phyloP scores from a whole-genome alignment of 92 coral and sea anemone genomes.

The Meandrina meandrites region DNA sequence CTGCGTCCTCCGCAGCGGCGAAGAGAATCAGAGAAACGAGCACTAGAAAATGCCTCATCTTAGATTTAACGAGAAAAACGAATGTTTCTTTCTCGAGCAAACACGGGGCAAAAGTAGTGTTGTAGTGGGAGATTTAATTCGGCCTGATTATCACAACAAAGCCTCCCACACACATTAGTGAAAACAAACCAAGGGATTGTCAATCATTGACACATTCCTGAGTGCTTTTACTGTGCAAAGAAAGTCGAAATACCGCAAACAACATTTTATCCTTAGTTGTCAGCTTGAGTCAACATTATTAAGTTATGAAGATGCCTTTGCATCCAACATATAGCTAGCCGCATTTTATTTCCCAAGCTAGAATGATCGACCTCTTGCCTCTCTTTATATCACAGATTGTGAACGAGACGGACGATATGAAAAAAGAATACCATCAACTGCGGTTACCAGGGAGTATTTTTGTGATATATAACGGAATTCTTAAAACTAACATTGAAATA shows the following conservation, averaged over 20 bases:
- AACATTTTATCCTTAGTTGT: background rate
- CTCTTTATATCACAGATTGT: background rate
- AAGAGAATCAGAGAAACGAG: slow-evolving; percentile 17
- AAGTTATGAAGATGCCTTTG: slow-evolving; percentile 36
- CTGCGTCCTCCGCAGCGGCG: slow-evolving; percentile 14
- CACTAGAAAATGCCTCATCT: slow-evolving; percentile 8
- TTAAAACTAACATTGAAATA: background rate
- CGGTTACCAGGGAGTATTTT: too few relatives aligned
- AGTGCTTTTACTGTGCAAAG: slow-evolving; percentile 27
- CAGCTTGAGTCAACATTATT: slow-evolving; percentile 21
- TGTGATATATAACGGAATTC: background rate
- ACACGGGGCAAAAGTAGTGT: background rate
- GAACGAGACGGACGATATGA: background rate
- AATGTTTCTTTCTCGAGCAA: slow-evolving; percentile 3
- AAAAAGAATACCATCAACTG: background rate
- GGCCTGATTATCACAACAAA: slow-evolving; percentile 30
- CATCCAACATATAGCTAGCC: background rate
- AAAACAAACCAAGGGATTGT: slow-evolving; percentile 20
- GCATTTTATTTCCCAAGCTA: background rate
- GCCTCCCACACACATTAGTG: slow-evolving; percentile 28
- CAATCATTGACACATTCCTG: slow-evolving; percentile 33
- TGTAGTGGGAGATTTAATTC: slow-evolving; percentile 13
- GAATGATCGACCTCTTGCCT: background rate
- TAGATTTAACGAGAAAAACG: background rate
- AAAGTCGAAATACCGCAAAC: slow-evolving; percentile 13